Conservation (phyloP, 2,113 vertebrate genomes). For the Eleginops maclovinus region DNA sequence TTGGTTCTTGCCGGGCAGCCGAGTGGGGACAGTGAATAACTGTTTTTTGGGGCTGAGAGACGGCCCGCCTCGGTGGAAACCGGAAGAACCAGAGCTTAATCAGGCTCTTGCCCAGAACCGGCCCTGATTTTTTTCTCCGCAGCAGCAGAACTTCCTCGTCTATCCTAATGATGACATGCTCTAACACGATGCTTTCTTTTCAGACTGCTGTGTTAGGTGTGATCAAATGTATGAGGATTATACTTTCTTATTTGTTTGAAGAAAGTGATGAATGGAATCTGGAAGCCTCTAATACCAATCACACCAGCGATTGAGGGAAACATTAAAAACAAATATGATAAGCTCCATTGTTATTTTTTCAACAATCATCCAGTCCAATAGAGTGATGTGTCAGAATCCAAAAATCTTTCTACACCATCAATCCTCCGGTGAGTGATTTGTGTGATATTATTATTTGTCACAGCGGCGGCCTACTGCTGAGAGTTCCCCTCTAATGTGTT, state of each 20-base stretch:
- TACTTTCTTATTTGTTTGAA: conserved; percentile 3
- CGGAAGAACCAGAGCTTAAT: too few relatives aligned
- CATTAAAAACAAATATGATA: neutral
- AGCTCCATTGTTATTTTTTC: conserved; percentile 4
- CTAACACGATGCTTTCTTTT: conserved; percentile 5
- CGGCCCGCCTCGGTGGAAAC: too few relatives aligned
- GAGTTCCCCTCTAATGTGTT: conserved; percentile 44
- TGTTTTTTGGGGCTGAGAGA: too few relatives aligned
- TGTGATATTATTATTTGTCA: conserved; percentile 47
- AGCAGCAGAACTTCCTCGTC: too few relatives aligned
- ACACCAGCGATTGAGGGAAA: neutral
- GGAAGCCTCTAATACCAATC: conserved; percentile 1
- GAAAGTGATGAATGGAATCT: conserved; percentile 6
- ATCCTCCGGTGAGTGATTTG: conserved; percentile 24
- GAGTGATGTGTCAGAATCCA: conserved; percentile 5
- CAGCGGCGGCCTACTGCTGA: conserved; percentile 1
- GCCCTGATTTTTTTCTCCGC: too few relatives aligned
- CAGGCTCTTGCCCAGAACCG: too few relatives aligned
- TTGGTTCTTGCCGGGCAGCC: too few relatives aligned
- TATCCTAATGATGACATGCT: conserved; percentile 6
- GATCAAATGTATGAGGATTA: conserved; percentile 15
- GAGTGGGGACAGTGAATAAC: too few relatives aligned
- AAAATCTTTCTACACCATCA: conserved; percentile 7
- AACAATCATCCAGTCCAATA: neutral
- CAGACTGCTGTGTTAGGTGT: conserved; percentile 11